Percentiles rank a stretch among this genome's conserved stretches.
Conservation (phyloP, 2,888 invertebrate genomes). For the Anorthoa munda region DNA sequence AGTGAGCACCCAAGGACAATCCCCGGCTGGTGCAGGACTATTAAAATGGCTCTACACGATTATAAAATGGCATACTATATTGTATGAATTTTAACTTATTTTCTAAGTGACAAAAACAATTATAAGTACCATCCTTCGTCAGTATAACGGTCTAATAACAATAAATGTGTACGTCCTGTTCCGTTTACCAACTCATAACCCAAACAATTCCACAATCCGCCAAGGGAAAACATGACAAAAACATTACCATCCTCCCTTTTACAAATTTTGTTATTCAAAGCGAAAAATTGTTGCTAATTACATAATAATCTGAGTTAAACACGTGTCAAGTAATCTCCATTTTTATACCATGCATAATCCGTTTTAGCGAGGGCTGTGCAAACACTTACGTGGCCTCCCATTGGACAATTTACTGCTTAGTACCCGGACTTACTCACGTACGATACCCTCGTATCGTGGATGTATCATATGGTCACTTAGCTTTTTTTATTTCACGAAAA, state of each 20-base stretch:
- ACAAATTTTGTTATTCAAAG: slow-evolving; percentile 37
- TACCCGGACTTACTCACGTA: slow-evolving; percentile 58
- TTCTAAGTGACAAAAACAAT: not conserved
- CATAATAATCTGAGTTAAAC: slow-evolving; percentile 59
- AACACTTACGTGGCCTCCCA: slow-evolving; percentile 42
- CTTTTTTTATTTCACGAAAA: slow-evolving; percentile 48
- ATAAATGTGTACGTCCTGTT: not conserved
- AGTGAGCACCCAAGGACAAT: too few species aligned
- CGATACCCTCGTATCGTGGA: slow-evolving; percentile 58
- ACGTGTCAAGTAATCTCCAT: slow-evolving; percentile 54
- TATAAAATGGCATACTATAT: too few species aligned
- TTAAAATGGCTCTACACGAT: too few species aligned
- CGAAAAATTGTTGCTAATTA: slow-evolving; percentile 60
- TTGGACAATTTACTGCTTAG: slow-evolving; percentile 64
- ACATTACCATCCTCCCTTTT: slow-evolving; percentile 12
- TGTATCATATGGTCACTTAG: slow-evolving; percentile 58
- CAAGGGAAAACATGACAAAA: slow-evolving; percentile 20
- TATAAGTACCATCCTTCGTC: not conserved
- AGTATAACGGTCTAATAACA: not conserved
- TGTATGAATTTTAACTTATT: too few species aligned
- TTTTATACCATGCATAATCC: slow-evolving; percentile 54
- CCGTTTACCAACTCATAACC: slow-evolving; percentile 11
- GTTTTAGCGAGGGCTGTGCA: slow-evolving; percentile 38
- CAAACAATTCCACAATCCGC: slow-evolving; percentile 2
- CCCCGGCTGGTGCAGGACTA: too few species aligned